Percentiles rank a stretch among this genome's conserved stretches.
Evolutionary conservation across 2,113 vertebrate genomes (phyloP).

Genomic region (Fulmarus glacialis): DNA sequence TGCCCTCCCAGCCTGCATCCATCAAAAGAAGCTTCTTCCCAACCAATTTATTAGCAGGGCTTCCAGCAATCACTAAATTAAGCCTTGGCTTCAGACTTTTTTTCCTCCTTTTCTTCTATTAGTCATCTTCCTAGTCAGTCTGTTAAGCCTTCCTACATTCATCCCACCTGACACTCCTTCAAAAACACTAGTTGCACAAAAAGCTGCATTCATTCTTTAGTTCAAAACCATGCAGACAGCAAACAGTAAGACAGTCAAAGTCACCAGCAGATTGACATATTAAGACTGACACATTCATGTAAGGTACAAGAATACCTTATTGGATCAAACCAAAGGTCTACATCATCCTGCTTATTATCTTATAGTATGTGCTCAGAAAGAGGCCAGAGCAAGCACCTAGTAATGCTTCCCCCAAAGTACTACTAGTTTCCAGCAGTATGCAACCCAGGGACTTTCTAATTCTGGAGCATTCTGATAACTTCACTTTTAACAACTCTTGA

Average conservation of each 20-base stretch:
- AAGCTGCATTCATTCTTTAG: background rate
- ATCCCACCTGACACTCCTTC: background rate
- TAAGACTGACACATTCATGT: background rate
- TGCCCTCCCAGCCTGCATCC: background rate
- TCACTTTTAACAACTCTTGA: background rate
- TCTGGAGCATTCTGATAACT: background rate
- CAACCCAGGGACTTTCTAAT: background rate
- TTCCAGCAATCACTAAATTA: background rate
- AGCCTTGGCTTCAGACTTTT: background rate
- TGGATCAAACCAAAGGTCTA: background rate
- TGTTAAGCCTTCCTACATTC: background rate
- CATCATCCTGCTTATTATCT: background rate
- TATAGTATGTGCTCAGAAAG: background rate
- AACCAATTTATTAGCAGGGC: background rate
- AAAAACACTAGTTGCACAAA: background rate
- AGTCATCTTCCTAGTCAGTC: background rate
- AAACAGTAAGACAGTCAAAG: background rate
- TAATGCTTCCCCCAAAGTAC: background rate
- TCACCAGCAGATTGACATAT: background rate
- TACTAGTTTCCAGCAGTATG: background rate
- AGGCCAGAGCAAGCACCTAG: background rate
- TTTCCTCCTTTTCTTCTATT: background rate
- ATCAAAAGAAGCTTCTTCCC: background rate
- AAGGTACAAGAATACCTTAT: background rate
- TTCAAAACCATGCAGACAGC: background rate